These are phyloP conservation scores for Pegoplata infirma DNA, from an alignment of 2,888 invertebrate species.

Conservation along the genomic window DNA sequence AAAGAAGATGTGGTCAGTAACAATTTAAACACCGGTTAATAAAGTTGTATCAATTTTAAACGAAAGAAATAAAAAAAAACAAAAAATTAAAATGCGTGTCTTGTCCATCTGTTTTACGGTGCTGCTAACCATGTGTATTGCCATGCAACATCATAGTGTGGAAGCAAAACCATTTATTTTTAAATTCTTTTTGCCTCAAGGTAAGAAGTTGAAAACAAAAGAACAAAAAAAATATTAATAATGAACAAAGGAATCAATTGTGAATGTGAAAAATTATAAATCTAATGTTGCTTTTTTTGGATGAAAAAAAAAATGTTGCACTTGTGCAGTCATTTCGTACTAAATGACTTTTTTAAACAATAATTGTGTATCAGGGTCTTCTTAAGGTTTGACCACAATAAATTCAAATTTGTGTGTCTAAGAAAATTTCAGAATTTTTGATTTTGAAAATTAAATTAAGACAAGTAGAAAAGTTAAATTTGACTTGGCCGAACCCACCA, in stretches of 20 bases:
- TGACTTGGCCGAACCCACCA: too few relatives aligned
- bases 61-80: slow-evolving; percentile 4
- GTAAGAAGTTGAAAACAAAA: too few relatives aligned
- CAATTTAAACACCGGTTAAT: slow-evolving; percentile 50
- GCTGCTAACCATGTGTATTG: slow-evolving; percentile 20
- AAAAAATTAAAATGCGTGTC: slow-evolving; percentile 48
- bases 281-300: too few relatives aligned
- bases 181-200: slow-evolving; percentile 49
- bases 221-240: background rate
- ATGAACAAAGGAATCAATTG: slow-evolving; percentile 6
- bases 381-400: too few relatives aligned
- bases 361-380: too few relatives aligned
- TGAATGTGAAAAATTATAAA: background rate
- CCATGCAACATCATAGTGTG: slow-evolving; percentile 35
- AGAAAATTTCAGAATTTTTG: too few relatives aligned
- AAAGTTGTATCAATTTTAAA: slow-evolving; percentile 42
- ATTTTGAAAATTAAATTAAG: too few relatives aligned
- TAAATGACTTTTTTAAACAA: too few relatives aligned
- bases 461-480: too few relatives aligned
- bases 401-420: too few relatives aligned
- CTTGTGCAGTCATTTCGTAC: too few relatives aligned
- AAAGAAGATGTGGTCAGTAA: slow-evolving; percentile 44
- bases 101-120: slow-evolving; percentile 30
- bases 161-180: slow-evolving; percentile 54
- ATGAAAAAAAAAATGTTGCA: too few relatives aligned